A percentile compares a stretch with the other conserved stretches of the same genome.
These are phyloP conservation scores for Haemorhous mexicanus DNA, from an alignment of 2,113 vertebrate species.

Conservation along the genomic window DNA sequence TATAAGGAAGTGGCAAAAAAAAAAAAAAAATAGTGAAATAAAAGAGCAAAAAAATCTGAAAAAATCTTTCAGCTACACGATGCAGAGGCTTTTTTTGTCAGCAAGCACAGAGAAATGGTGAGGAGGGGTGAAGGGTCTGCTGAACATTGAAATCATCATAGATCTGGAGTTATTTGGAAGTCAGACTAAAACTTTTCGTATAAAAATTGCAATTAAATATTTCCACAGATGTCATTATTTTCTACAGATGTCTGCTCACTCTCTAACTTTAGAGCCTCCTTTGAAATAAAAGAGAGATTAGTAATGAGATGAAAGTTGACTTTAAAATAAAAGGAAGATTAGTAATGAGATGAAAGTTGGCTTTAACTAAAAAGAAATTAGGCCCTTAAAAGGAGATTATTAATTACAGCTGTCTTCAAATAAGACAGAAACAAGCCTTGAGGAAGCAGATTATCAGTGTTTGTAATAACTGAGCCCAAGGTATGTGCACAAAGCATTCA, in stretches of 20 bases:
- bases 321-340: constrained; percentile 61
- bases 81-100: background rate
- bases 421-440: constrained; percentile 27
- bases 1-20: background rate
- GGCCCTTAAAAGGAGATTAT: constrained; percentile 26
- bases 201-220: background rate
- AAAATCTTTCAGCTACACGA: background rate
- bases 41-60: background rate
- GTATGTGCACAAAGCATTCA: background rate
- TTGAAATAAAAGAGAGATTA: constrained; percentile 62
- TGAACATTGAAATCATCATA: background rate
- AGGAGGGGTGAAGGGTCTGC: background rate
- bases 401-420: constrained; percentile 64
- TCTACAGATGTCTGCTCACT: background rate
- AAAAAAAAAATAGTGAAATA: background rate
- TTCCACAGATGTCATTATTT: background rate
- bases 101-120: background rate
- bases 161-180: background rate
- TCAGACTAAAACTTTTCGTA: background rate
- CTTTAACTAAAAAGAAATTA: constrained; percentile 45
- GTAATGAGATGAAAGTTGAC: constrained; percentile 47
- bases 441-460: constrained; percentile 41
- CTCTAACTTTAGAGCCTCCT: constrained; percentile 41
- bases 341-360: constrained; percentile 53
- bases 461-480: constrained; percentile 23